Evolutionary conservation across 2,113 vertebrate species (phyloP).

Genomic region (Himantopus leucocephalus): DNA sequence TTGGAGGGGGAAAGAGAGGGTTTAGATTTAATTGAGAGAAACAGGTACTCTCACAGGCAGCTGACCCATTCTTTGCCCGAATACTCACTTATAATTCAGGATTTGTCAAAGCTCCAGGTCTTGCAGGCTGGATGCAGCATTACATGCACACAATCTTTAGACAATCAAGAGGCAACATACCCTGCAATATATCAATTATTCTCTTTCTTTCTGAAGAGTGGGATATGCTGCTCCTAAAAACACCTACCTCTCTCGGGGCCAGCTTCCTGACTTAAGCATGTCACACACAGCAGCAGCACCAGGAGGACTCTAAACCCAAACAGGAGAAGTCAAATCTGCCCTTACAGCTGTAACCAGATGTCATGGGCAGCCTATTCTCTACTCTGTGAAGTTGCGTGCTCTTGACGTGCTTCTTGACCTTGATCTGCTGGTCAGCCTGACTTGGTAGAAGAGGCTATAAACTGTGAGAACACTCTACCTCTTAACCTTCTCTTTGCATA

Average conservation of each 20-base stretch:
- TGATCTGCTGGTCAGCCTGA: not conserved
- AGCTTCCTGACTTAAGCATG: not conserved
- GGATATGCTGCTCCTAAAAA: not conserved
- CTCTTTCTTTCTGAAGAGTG: not conserved
- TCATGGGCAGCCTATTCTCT: not conserved
- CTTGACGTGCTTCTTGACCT: not conserved
- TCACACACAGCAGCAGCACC: not conserved
- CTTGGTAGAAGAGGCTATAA: not conserved
- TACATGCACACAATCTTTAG: not conserved
- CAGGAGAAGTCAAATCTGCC: not conserved
- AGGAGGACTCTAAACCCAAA: not conserved
- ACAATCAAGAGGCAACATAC: not conserved
- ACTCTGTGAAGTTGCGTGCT: not conserved
- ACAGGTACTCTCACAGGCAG: not conserved
- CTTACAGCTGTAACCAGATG: not conserved
- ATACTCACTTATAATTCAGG: not conserved
- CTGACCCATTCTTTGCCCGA: not conserved
- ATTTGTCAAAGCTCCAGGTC: not conserved
- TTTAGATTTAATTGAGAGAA: not conserved
- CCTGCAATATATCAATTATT: not conserved
- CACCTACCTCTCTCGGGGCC: fast-evolving
- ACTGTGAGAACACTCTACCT: not conserved
- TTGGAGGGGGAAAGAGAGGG: fast-evolving
- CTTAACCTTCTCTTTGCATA: not conserved
- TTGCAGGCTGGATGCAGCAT: not conserved